Base-by-base conservation (phyloP, 2,888 invertebrate genomes). In the Pegoplata infirma region DNA sequence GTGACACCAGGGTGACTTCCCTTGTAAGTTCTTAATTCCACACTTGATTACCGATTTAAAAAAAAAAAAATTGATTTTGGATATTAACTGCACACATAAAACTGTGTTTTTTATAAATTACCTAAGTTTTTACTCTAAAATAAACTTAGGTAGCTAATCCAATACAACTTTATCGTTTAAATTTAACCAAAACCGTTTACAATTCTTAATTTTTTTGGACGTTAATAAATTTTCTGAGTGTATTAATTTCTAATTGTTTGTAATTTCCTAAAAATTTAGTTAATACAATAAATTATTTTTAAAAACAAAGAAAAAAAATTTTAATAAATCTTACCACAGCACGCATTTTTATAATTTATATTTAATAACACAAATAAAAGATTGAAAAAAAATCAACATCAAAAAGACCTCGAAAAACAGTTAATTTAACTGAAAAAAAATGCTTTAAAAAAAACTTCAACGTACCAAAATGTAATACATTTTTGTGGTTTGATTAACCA, bases 331-430 rank as follows among this genome's bases (percentile, higher is more conserved):
- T 53, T 56, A 73, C 77, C 77, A 53, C 77, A 68, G 23, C 77
- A 77, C 77, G 73, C 72, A 73, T 63, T 71, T 68, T 67, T 63
- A 63, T 56, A 77, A 72, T 77, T 77, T 56, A 72, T 66, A 63
- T 72, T 77, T 68, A 73, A 77, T 68, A 73, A 73, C 56, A 53
- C 56, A 72, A 77, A 44, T 28, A 66, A 36, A 66, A 49, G 56
- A 58, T 73, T 73, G 40, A 32, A 2, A 19, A 3, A 23, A 4
- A 49, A 14, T 28, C 40, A 5, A 7, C 21, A 51, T n/a, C 4
- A 36, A 25, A 49, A 49, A 40, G 19, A 16, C 10, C 55, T 55
- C 32, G 36, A 53, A 72, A 61, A 72, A 47, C 55, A 36, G 55
- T 72, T 72, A 47, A 55, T 63, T 23, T 46, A 32, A 46, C 1